phyloP scores from a whole-genome alignment of 2,113 vertebrate species.

The Tetraodon nigroviridis region DNA sequence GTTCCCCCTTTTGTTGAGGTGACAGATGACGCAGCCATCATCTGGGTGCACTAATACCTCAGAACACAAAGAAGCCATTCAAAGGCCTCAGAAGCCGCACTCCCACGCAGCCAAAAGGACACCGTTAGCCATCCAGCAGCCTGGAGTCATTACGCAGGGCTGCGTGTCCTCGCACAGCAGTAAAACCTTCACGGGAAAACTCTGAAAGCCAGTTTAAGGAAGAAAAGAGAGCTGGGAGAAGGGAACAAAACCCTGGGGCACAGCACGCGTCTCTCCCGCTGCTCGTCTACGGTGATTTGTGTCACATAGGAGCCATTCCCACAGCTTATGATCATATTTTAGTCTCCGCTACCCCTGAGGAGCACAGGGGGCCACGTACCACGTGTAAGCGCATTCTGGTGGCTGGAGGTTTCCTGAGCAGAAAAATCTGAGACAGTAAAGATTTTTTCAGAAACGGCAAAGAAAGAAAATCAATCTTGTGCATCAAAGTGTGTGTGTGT shows the following conservation, averaged over 20 bases:
- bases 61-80: slow-evolving; percentile 61
- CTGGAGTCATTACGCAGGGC: slow-evolving; percentile 48
- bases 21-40: slow-evolving; percentile 8
- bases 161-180: slow-evolving; percentile 24
- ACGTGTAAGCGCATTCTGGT: slow-evolving; percentile 25
- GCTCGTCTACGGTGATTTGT: slow-evolving; percentile 17
- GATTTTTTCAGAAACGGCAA: slow-evolving; percentile 8
- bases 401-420: slow-evolving; percentile 38
- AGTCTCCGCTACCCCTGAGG: slow-evolving; percentile 10
- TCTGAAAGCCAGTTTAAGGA: not conserved
- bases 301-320: slow-evolving; percentile 21
- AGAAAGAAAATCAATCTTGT: not conserved
- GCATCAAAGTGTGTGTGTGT: not conserved
- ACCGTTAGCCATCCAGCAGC: slow-evolving; percentile 42
- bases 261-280: slow-evolving; percentile 18
- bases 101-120: slow-evolving; percentile 50
- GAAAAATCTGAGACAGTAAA: slow-evolving; percentile 25
- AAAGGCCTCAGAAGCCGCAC: slow-evolving; percentile 39
- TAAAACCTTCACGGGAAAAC: slow-evolving; percentile 25
- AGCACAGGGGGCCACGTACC: slow-evolving; percentile 18
- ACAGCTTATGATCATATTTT: slow-evolving; percentile 42
- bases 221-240: slow-evolving; percentile 4
- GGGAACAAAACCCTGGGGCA: slow-evolving; percentile 5
- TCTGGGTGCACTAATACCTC: not conserved
- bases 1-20: slow-evolving; percentile 14